Percentiles rank a stretch among this genome's conserved stretches.
phyloP scores from a whole-genome alignment of 2,797 vertebrate genomes.

The Anisognathus igniventris region DNA sequence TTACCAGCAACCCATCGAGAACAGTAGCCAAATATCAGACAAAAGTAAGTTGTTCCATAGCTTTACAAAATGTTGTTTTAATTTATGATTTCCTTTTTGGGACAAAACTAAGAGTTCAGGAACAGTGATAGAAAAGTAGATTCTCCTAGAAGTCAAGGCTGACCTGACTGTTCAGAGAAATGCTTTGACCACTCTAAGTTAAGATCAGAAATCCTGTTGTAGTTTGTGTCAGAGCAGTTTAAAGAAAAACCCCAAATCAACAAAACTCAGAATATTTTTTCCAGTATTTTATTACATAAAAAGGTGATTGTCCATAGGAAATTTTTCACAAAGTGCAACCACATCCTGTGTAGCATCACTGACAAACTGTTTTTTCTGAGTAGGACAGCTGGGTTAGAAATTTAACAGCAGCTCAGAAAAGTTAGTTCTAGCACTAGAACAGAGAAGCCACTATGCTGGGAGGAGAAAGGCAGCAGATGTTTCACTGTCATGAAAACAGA shows the following conservation, averaged over 20 bases:
- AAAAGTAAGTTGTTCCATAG: neutral
- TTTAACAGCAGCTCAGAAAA: neutral
- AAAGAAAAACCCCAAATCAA: neutral
- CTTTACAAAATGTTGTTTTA: neutral
- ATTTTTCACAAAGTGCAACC: neutral
- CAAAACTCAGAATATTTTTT: neutral
- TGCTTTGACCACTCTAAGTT: neutral
- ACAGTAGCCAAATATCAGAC: neutral
- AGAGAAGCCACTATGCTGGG: neutral
- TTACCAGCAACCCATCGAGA: neutral
- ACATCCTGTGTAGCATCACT: neutral
- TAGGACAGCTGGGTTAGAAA: neutral
- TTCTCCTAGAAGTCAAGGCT: neutral
- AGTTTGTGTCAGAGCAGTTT: neutral
- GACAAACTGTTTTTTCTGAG: neutral
- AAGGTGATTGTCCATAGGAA: slow-evolving; percentile 25
- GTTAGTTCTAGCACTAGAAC: neutral
- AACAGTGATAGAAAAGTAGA: neutral
- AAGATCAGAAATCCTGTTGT: neutral
- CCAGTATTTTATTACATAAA: slow-evolving; percentile 20
- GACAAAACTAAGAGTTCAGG: neutral
- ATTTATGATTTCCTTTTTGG: neutral
- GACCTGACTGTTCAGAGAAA: neutral
- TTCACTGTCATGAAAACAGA: neutral
- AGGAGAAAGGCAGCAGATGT: neutral